phyloP scores from a whole-genome alignment of 1,140 invertebrate species.

The Drosophila repletoides region DNA sequence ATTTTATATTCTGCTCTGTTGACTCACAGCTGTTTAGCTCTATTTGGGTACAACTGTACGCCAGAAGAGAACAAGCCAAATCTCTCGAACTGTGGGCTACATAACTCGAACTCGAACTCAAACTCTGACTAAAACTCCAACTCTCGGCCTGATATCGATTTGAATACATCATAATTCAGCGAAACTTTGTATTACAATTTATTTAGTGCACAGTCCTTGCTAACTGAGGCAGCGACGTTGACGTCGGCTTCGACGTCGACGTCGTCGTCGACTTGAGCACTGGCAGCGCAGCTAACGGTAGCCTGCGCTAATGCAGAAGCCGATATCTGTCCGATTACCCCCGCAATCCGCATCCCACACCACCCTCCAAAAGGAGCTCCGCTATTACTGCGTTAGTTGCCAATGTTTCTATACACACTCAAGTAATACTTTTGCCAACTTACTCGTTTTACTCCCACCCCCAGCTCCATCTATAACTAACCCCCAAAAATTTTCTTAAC shows the following conservation, averaged over 20 bases:
- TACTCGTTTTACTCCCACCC: slow-evolving; percentile 9
- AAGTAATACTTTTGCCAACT: slow-evolving; percentile 67
- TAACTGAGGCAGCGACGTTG: slow-evolving; percentile 21
- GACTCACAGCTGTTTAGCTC: neutral
- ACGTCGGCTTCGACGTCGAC: slow-evolving; percentile 26
- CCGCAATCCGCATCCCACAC: neutral
- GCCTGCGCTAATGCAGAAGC: neutral
- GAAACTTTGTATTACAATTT: slow-evolving; percentile 77
- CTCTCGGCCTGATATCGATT: slow-evolving; percentile 61
- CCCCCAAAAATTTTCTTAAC: neutral
- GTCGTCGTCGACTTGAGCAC: neutral
- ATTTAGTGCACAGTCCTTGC: slow-evolving; percentile 51
- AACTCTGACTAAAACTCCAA: slow-evolving; percentile 15
- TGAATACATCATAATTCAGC: slow-evolving; percentile 76
- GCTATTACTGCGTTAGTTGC: slow-evolving; percentile 40
- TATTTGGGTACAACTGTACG: slow-evolving; percentile 42
- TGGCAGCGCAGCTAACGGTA: too few species aligned
- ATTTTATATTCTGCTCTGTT: slow-evolving; percentile 10
- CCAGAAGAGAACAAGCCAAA: neutral
- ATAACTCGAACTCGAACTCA: neutral
- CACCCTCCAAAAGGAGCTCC: neutral
- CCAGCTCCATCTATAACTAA: too few species aligned
- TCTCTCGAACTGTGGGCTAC: too few species aligned
- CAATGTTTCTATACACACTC: slow-evolving; percentile 64
- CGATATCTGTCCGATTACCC: neutral